Evolutionary conservation across 1,140 invertebrate genomes (phyloP).

Genomic region (Nylanderia fulva): DNA sequence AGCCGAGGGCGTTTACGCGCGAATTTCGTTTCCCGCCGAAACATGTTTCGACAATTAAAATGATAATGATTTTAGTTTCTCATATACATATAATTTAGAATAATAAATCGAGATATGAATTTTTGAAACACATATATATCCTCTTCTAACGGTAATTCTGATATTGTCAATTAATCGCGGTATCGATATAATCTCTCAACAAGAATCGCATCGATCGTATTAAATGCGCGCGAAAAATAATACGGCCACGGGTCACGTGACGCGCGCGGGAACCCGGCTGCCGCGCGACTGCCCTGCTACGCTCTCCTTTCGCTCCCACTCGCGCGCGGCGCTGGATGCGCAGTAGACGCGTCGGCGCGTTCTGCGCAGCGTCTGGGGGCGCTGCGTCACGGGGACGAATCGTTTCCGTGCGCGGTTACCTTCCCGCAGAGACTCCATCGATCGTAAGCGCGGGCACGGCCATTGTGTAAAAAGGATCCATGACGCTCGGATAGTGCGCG

Average conservation of each 20-base stretch:
- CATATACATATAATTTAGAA: too few species aligned
- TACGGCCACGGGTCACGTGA: too few species aligned
- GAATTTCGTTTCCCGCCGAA: too few species aligned
- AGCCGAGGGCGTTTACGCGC: too few species aligned
- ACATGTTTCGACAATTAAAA: too few species aligned
- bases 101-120: too few species aligned
- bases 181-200: background rate
- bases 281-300: background rate
- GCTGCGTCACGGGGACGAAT: conserved; percentile 55
- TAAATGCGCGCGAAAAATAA: background rate
- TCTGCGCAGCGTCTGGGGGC: conserved; percentile 79
- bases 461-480: conserved; percentile 85
- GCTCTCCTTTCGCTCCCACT: conserved; percentile 61
- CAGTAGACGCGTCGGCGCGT: conserved; percentile 57
- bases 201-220: background rate
- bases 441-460: conserved; percentile 78
- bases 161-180: background rate
- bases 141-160: background rate
- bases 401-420: conserved; percentile 70
- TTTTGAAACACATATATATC: too few species aligned
- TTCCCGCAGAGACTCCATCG: conserved; percentile 72
- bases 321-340: conserved; percentile 69
- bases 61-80: too few species aligned
- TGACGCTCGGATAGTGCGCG: conserved; percentile 82
- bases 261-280: too few species aligned